A percentile compares a stretch with the other conserved stretches of the same genome.
These are phyloP conservation scores for Chironomus striatipennis DNA, from an alignment of 1,140 invertebrate species.

Conservation along the genomic window DNA sequence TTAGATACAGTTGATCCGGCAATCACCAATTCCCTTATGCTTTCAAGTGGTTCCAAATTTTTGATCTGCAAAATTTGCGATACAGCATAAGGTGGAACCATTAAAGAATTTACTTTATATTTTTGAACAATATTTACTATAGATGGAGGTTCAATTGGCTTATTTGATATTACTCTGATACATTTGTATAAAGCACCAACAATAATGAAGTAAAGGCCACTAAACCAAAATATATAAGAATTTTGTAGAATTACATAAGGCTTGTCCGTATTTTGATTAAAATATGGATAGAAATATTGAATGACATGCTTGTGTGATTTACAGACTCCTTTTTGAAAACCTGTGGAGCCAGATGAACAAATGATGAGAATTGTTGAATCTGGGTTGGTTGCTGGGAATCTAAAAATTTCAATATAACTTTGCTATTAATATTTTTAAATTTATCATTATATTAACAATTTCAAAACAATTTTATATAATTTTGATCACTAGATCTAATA, in stretches of 20 bases:
- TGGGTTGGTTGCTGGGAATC: conserved; percentile 29
- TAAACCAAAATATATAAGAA: background rate
- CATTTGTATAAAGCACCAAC: background rate
- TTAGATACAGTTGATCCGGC: background rate
- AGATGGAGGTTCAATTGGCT: background rate
- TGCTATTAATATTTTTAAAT: too few species aligned
- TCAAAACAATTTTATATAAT: too few species aligned
- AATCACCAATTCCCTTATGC: background rate
- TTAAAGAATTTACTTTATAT: background rate
- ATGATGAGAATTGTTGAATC: conserved; percentile 39
- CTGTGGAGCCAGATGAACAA: conserved; percentile 64
- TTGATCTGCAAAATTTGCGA: background rate
- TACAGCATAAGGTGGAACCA: background rate
- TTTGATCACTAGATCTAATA: too few species aligned
- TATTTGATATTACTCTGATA: background rate
- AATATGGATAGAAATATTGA: background rate
- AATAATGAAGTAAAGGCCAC: background rate
- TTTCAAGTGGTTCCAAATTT: background rate
- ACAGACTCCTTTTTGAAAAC: conserved; percentile 67
- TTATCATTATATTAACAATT: too few species aligned
- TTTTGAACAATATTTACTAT: background rate
- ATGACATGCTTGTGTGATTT: conserved; percentile 49
- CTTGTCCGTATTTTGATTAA: background rate
- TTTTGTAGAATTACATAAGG: background rate
- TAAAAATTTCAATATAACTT: background rate